Evolutionary conservation across 2,113 vertebrate genomes (phyloP), one percentile per base, ranked within the genome.

Genomic region (Heterocephalus glaber): DNA sequence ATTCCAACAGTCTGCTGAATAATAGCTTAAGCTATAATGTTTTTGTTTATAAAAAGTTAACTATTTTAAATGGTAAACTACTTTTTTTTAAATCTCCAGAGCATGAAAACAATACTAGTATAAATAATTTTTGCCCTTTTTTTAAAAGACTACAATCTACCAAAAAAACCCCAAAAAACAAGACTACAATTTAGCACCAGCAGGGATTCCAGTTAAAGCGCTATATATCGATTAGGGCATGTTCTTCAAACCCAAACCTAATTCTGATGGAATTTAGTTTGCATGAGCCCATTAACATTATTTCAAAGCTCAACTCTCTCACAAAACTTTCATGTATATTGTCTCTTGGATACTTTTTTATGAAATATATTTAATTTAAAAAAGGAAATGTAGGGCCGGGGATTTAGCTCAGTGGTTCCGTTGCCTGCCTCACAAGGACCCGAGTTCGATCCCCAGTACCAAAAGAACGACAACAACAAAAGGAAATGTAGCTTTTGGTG

Each of bases 1-100:
- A 94, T 93, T 94, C 63, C 86, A 89, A 95, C 9, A 86, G 52
- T 93, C 88, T 80, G 68, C 92, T 94, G 89, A 97, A 97, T 92
- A 93, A 66, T 88, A 96, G 96, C 56, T 94, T 93, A 79, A 20
- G 60, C 49, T 24, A 54, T 65, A 95, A 81, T 35, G 65, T 94
- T 94, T 91, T 81, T 89, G 85, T 61, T 82, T 92, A 91, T 91
- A 92, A 93, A 94, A 94, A 38, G 66, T 87, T 94, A 90, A 93
- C 35, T 91, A 54, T 83, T 77, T 72, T 60, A 95, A 94, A 90
- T 63, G 47, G 80, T 61, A 80, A 97, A 66, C 2, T 28, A 86
- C 28, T 86, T 85, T 17, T 33, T 3, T 19, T 19, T 19, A 74
- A 91, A 79, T 80, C n/a, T 84, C 16, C 13, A 76, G 49, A 93